Conservation (phyloP, 2,113 vertebrate genomes). For the Spermophilus dauricus region DNA sequence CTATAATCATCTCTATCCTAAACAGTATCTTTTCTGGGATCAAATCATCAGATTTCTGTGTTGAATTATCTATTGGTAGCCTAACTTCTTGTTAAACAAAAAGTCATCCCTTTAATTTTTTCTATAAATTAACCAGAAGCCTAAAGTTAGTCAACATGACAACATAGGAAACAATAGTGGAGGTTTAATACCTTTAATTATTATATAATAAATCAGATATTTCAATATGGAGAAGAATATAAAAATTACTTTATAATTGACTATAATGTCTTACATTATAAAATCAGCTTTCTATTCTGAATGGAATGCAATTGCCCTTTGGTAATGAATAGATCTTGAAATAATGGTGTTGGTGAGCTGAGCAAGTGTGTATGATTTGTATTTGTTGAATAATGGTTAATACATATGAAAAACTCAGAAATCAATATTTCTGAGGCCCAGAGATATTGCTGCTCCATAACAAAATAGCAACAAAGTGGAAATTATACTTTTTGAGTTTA, state of each 20-base stretch:
- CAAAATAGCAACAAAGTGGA: not conserved
- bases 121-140: not conserved
- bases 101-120: not conserved
- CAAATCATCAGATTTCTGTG: not conserved
- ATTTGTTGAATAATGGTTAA: not conserved
- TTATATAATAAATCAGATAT: not conserved
- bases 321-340: constrained; percentile 2
- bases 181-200: not conserved
- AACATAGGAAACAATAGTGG: not conserved
- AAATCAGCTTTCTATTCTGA: constrained; percentile 11
- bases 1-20: not conserved
- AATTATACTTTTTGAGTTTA: not conserved
- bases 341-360: not conserved
- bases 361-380: not conserved
- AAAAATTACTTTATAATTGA: constrained; percentile 5
- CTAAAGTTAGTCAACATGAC: not conserved
- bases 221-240: not conserved
- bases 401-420: not conserved
- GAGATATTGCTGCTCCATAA: not conserved
- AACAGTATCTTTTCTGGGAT: not conserved
- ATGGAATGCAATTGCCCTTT: not conserved
- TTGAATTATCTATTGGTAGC: not conserved
- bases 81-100: not conserved
- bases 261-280: not conserved
- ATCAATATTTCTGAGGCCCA: not conserved